Conservation (phyloP, 2,797 vertebrate species). For the Alfaro cultratus region DNA sequence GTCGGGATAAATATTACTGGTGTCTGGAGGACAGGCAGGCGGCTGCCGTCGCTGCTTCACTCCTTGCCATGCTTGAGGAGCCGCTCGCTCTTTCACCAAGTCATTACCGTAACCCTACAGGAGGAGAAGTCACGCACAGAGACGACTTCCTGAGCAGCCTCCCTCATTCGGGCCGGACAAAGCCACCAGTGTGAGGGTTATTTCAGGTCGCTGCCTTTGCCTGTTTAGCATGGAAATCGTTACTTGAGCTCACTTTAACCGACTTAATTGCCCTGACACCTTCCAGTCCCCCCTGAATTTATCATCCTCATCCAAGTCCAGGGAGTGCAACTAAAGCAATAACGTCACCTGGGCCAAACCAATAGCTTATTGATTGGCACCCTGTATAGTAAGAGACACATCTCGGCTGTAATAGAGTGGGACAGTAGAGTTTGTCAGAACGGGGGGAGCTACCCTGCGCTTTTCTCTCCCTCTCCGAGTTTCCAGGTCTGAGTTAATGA, state of each 20-base stretch:
- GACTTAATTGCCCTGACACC: constrained; percentile 80
- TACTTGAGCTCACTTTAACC: constrained; percentile 75
- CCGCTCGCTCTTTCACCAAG: constrained; percentile 53
- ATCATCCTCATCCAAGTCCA: constrained; percentile 75
- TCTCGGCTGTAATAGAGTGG: constrained; percentile 63
- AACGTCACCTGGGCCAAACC: constrained; percentile 71
- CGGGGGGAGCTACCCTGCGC: constrained; percentile 29
- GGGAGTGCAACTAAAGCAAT: constrained; percentile 77
- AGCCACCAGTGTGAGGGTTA: constrained; percentile 77
- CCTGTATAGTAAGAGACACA: constrained; percentile 59
- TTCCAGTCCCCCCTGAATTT: constrained; percentile 74
- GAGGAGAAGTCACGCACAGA: constrained; percentile 61
- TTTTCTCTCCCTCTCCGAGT: constrained; percentile 55
- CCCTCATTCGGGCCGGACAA: constrained; percentile 61
- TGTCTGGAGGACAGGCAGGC: constrained; percentile 58
- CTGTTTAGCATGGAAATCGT: constrained; percentile 75
- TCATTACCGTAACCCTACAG: constrained; percentile 66
- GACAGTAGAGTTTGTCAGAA: constrained; percentile 59
- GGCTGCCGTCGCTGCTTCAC: constrained; percentile 47
- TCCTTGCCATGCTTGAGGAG: constrained; percentile 34
- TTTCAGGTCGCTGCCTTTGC: constrained; percentile 67
- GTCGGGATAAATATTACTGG: constrained; percentile 64
- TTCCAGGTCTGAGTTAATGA: constrained; percentile 75
- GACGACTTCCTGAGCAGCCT: constrained; percentile 66
- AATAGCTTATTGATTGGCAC: constrained; percentile 74